Percentiles rank a stretch among this genome's conserved stretches.
Conservation (phyloP, 2,888 invertebrate species). For the Torymus aiolomorphi region DNA sequence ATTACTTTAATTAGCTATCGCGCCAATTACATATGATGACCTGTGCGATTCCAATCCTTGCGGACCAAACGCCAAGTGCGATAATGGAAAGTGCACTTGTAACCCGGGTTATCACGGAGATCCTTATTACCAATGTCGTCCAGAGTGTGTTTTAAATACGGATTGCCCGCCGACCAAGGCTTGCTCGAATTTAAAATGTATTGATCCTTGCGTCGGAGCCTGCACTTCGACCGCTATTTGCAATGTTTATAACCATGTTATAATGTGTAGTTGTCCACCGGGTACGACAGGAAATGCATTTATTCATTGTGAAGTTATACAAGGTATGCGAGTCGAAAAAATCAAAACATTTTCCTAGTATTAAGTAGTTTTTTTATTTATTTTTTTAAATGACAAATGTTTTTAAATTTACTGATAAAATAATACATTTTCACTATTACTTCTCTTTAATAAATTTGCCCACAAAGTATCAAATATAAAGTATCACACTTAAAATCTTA, state of each 20-base stretch:
- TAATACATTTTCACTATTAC: no score
- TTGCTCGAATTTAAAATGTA: conserved; percentile 85
- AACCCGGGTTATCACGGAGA: conserved; percentile 78
- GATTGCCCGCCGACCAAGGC: conserved; percentile 83
- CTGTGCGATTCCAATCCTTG: conserved; percentile 87
- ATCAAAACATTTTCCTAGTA: no score
- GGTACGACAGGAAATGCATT: conserved; percentile 85
- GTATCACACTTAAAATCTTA: no score
- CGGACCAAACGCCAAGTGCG: conserved; percentile 82
- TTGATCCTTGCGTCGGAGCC: conserved; percentile 84
- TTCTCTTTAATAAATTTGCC: no score
- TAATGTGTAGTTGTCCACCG: conserved; percentile 82
- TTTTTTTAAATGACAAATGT: no score
- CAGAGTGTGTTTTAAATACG: conserved; percentile 82
- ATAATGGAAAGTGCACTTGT: conserved; percentile 77
- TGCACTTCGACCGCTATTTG: conserved; percentile 79
- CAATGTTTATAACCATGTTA: conserved; percentile 81
- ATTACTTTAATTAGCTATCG: conserved; percentile 73
- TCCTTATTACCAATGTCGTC: conserved; percentile 83
- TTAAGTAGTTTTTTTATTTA: no score
- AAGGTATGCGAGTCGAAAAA: conserved; percentile 63
- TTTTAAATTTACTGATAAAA: no score
- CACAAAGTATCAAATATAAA: no score
- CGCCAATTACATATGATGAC: conserved; percentile 69
- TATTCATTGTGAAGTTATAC: conserved; percentile 78